These are phyloP conservation scores for Drosophila tani DNA, from an alignment of 1,140 invertebrate species.

Conservation along the genomic window DNA sequence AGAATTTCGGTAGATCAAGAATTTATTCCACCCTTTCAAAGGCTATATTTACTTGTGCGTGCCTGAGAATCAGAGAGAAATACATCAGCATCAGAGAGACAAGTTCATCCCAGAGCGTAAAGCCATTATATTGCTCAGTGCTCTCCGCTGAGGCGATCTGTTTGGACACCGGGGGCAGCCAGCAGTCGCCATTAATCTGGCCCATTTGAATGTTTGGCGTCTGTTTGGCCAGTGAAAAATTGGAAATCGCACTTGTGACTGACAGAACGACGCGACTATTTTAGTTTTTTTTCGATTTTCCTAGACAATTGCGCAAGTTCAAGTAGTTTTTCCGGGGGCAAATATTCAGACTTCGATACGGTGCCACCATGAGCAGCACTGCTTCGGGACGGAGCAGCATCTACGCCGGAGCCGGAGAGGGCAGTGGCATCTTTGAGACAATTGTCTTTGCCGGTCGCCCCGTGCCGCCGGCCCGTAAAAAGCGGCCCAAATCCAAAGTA, in stretches of 20 bases:
- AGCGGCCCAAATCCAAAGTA: conserved; percentile 76
- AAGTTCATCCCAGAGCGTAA: conserved; percentile 25
- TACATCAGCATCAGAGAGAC: conserved; percentile 1
- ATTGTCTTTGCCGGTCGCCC: conserved; percentile 69
- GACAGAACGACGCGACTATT: conserved; percentile 46
- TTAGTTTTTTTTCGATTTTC: conserved; percentile 12
- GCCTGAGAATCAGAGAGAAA: conserved; percentile 6
- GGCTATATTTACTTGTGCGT: conserved; percentile 69
- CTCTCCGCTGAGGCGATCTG: conserved; percentile 44
- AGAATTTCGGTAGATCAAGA: neutral
- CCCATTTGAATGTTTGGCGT: conserved; percentile 65
- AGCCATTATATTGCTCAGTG: conserved; percentile 43
- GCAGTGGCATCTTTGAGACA: conserved; percentile 65
- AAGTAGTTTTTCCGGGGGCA: conserved; percentile 15
- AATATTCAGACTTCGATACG: neutral
- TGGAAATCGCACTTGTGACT: conserved; percentile 44
- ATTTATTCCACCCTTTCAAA: conserved; percentile 15
- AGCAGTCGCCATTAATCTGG: conserved; percentile 44
- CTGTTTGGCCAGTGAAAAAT: conserved; percentile 69
- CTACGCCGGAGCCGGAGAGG: conserved; percentile 34
- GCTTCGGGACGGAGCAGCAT: conserved; percentile 73
- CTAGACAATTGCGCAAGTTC: conserved; percentile 61
- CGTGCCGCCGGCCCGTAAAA: conserved; percentile 72
- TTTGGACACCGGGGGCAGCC: conserved; percentile 28
- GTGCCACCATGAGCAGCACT: conserved; percentile 64